Evolutionary conservation across 2,113 vertebrate genomes (phyloP), one percentile per base, ranked within the genome.

Genomic region (Amia ocellicauda): DNA sequence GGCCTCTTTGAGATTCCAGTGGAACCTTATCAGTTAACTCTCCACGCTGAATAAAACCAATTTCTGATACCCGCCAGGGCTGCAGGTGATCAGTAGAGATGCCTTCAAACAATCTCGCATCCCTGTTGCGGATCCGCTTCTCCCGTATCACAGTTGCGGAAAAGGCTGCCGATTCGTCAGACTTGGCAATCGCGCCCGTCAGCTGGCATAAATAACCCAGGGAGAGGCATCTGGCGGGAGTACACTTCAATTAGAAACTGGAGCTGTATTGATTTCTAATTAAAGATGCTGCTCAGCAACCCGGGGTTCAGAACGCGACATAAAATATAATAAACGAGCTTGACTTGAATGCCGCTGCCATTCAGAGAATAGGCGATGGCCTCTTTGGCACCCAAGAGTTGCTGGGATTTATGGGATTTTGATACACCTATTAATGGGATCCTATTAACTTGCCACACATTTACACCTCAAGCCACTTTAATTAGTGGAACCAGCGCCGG

Each of bases 231-330:
- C 36, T 45, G 36, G 51, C 62, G 22, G 41, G 40, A 42, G 45
- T 20, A 43, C 62, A 28, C 36, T 69, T 77, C 69, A 76, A 69
- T 83, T 79, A 81, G 67, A 79, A 79, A 23, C 64, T 68, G 58
- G 58, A 77, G 80, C 53, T 66, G 69, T 73, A 83, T 71, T 79
- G 78, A 78, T 79, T 81, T 73, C 66, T 79, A 83, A 83, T 80
- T 80, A 77, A 72, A 58, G 54, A 55, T 58, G 45, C 73, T 82
- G 70, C 77, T 83, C 70, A 23, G 24, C 55, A 72, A 74, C 63
- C 74, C 64, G 68, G 60, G 29, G 45, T 1, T 54, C 51, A 54
- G 22, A 54, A 24, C 20, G 17, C 47, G 16, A 50, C 20, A 50
- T 50, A 50, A 50, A 50, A 50, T 50, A 50, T 17, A 50, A 50